Evolutionary conservation across 2,888 invertebrate species (phyloP).

Genomic region (Imbricaverruca yamaguchii): DNA sequence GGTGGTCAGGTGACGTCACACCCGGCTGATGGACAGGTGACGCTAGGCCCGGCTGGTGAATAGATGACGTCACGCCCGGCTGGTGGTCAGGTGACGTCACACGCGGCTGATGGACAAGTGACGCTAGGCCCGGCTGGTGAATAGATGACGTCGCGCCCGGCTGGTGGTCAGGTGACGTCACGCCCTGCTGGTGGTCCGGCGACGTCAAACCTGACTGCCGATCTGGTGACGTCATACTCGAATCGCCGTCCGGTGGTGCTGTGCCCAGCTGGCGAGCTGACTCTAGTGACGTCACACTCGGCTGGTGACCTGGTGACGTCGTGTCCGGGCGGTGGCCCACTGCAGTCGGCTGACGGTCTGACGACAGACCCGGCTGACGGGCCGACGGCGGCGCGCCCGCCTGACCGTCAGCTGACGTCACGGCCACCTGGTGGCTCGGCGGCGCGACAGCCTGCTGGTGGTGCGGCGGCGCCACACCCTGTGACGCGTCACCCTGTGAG

Average conservation of each 20-base stretch:
- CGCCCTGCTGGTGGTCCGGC: too few relatives aligned
- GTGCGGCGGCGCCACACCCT: too few relatives aligned
- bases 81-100: conserved; percentile 1
- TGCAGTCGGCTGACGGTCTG: neutral
- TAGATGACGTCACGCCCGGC: neutral
- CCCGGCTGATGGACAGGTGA: neutral
- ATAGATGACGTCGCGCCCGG: too few relatives aligned
- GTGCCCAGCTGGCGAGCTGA: conserved; percentile 23
- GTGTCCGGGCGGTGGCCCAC: neutral
- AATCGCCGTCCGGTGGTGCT: conserved; percentile 18
- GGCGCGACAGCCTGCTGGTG: too few relatives aligned
- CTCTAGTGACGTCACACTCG: neutral
- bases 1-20: conserved; percentile 18
- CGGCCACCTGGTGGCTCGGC: too few relatives aligned
- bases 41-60: neutral
- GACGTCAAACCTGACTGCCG: too few relatives aligned
- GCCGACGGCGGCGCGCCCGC: too few relatives aligned
- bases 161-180: too few relatives aligned
- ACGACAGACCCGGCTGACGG: neutral
- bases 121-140: too few relatives aligned
- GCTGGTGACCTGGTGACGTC: conserved; percentile 11
- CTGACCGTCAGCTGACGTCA: too few relatives aligned
- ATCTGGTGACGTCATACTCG: too few relatives aligned
- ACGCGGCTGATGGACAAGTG: too few relatives aligned
- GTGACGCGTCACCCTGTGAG: neutral